Evolutionary conservation across 2,888 invertebrate species (phyloP), one percentile per base, ranked within the genome.

Genomic region (Caenorhabditis sp.): DNA sequence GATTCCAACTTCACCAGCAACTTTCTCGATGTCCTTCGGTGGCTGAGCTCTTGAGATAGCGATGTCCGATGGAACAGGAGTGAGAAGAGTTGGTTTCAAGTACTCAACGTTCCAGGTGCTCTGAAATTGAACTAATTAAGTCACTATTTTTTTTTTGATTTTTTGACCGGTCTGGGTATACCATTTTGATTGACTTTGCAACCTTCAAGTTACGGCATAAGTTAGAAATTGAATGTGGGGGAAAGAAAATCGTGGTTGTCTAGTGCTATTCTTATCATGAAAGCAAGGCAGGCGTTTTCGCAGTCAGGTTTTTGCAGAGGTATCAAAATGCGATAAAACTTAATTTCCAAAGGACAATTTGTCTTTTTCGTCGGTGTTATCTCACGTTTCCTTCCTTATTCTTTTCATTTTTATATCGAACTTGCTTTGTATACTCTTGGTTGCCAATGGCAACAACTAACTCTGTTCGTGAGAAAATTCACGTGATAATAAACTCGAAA

Each of bases 61-160:
- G 87, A 98, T 96, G 92, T 99, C 99, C 91, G 92, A 95, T n/a
- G 97, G 97, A 1, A 97, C 96, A 0, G 96, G 97, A 0, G 70
- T 51, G n/a, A 83, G 62, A 28, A 85, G 65, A 15, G 80, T 74
- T 37, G 85, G 86, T 50, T 87, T 87, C 67, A 86, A 74, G 68
- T 85, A 85, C 26, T 82, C 79, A n/a, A 87, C 78, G 44, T 82
- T 76, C 87, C 87, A 87, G 47, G 62, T 62, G 58, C 77, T 77
- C 80, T 80, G 76, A 50, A 80, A 64, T 35, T 13, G 13, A 40
- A 32, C 32, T 58, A 20, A 56, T 2, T 5, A 56, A 9, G 35
- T 47, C 11, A 40, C 3, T 44, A n/a, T 35, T 20, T 35, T 32
- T 44, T 60, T 50, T 58, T 8, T 26, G 28, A 13, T 15, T 44